Base-by-base conservation (phyloP, 2,888 invertebrate species). In the Galerucella calmariensis region DNA sequence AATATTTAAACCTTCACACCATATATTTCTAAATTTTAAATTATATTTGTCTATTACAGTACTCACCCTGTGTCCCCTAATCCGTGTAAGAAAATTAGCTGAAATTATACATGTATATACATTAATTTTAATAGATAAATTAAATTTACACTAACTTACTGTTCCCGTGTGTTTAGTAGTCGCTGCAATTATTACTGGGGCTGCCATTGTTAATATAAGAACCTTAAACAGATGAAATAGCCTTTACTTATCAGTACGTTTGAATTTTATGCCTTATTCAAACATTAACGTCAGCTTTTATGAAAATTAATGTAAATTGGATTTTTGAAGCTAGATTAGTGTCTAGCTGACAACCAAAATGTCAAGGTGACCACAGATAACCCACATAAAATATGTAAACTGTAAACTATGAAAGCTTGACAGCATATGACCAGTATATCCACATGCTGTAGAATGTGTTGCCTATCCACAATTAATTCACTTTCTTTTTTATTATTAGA, bases 21-120 rank as follows among this genome's bases (percentile, higher is more conserved):
- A 5, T 24, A 59, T 9, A 35, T 20, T 44, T 59, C 41, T n/a
- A 46, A 10, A 35, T 67, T 51, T 41, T 20, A 62, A 67, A 63
- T 12, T 51, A 73, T 65, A 67, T 59, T 24, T n/a, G 14, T 24
- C 46, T 44, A 51, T 10, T 58, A 67, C 20, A 20, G 3, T 56
- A 91, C 92, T 91, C 88, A 97, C 97, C 97, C 98, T 69, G 97
- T 97, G 86, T 98, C 97, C 72, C 97, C 98, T 77, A 98, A 90
- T 79, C 98, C 98, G 89, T 98, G 98, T 83, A 98, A 92, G 88
- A 98, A 98, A 86, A 98, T 97, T 77, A 98, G 90, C 97, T 97
- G 90, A 61, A 71, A 65, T 16, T 14, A 56, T 20, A 5, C 16
- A 48, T 14, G n/a, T 58, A 24, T 58, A n/a, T 58, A 41, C 44